Conservation (phyloP, 2,888 invertebrate species). For the Drosophila seclusa region DNA sequence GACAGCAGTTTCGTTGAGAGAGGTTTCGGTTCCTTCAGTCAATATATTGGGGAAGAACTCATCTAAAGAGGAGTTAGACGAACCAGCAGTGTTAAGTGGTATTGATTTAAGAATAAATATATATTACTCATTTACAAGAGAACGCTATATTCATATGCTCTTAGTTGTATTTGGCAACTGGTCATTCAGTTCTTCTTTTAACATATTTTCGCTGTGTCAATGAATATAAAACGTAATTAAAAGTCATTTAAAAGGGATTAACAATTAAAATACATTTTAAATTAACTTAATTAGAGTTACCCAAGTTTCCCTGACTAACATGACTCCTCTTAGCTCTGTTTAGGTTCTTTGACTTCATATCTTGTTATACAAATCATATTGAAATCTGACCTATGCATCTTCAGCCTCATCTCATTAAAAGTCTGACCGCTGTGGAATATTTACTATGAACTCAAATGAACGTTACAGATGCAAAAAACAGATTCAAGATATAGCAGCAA, state of each 20-base stretch:
- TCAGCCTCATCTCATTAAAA: slow-evolving; percentile 3
- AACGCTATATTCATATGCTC: neutral
- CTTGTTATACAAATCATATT: slow-evolving; percentile 1
- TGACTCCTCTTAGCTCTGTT: neutral
- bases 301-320: neutral
- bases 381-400: slow-evolving; percentile 24
- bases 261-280: neutral
- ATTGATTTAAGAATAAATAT: neutral
- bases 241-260: neutral
- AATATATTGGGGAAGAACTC: neutral
- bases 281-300: too few relatives aligned
- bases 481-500: neutral
- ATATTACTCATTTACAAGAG: neutral
- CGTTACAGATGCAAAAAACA: slow-evolving; percentile 19
- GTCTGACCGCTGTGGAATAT: slow-evolving; percentile 22
- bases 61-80: neutral
- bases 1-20: slow-evolving; percentile 27
- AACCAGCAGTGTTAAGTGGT: neutral
- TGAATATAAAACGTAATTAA: neutral
- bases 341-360: neutral
- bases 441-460: slow-evolving; percentile 7
- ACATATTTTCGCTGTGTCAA: neutral
- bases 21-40: neutral
- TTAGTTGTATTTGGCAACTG: neutral
- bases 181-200: neutral